phyloP scores from a whole-genome alignment of 2,888 invertebrate genomes.

The Odontocerum albicorne region DNA sequence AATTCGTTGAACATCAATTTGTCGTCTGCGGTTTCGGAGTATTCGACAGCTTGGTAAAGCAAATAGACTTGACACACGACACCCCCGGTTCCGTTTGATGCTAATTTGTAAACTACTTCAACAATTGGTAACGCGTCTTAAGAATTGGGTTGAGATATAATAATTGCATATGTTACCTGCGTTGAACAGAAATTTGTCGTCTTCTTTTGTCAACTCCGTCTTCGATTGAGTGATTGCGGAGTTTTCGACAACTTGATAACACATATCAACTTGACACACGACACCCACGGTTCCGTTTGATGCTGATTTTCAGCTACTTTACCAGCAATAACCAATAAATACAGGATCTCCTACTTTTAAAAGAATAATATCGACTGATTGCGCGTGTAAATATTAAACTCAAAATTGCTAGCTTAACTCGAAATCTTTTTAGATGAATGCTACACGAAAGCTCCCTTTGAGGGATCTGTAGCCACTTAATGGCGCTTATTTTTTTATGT shows the following conservation, averaged over 20 bases:
- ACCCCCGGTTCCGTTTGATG: no score
- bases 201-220: constrained; percentile 71
- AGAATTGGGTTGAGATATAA: constrained; percentile 87
- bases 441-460: no score
- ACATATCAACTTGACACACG: constrained; percentile 88
- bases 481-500: no score
- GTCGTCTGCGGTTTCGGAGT: no score
- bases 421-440: no score
- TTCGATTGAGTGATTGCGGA: constrained; percentile 91
- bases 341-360: constrained; percentile 97
- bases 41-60: no score
- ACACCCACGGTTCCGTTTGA: constrained; percentile 96
- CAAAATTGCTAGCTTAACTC: no score
- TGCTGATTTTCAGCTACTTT: constrained; percentile 93
- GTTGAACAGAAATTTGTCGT: constrained; percentile 81
- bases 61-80: no score
- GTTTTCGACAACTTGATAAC: constrained; percentile 94
- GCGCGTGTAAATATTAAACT: constrained; percentile 89
- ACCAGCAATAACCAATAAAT: constrained; percentile 95
- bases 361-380: constrained; percentile 98
- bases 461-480: no score
- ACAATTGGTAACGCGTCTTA: constrained; percentile 69
- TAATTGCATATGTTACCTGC: constrained; percentile 99
- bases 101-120: no score
- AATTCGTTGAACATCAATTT: no score